Evolutionary conservation across 2,797 vertebrate species (phyloP), one percentile per base, ranked within the genome.

Genomic region (Tiaroga cobitis): DNA sequence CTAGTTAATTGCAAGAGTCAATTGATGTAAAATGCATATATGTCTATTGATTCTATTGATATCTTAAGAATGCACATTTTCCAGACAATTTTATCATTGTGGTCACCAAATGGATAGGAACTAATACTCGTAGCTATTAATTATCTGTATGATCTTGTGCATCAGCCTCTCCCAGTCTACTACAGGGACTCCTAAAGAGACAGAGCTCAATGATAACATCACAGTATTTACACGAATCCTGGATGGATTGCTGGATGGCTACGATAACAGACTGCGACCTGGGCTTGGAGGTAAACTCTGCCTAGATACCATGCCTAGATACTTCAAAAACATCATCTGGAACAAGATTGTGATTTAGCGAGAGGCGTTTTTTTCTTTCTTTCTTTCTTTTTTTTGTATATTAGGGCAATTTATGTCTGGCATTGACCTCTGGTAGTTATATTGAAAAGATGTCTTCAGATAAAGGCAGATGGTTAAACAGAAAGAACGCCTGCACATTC

Each of bases 151-250:
- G 78, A 49, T 43, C 26, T 19, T 85, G 3, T 82, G 11, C 34
- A 54, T 84, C 91, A 96, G 98, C 93, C 93, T 96, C 89, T 96
- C 95, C 2, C 98, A 99, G 92, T 96, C 96, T 15, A 95, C 96
- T 56, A 95, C 96, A 11, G 93, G 95, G 85, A 93, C 96, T 18
- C 95, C 94, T 21, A 97, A 96, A 90, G 96, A 97, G 88, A 87
- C 93, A 32, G 96, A 97, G 69, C 56, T 96, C 85, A 97, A 97
- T 88, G 95, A 99, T 94, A 99, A 99, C 92, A 99, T 98, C 88
- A 99, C 97, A 1, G 96, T 99, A 91, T 98, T 98, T 93, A 99
- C 97, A 13, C 95, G 97, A 88, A 98, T 99, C 85, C 88, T 99
- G 92, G 97, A 99, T 0, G 96, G 97, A 56, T 93, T 98, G 76